phyloP scores from a whole-genome alignment of 2,888 invertebrate genomes.

The Phortica magna region DNA sequence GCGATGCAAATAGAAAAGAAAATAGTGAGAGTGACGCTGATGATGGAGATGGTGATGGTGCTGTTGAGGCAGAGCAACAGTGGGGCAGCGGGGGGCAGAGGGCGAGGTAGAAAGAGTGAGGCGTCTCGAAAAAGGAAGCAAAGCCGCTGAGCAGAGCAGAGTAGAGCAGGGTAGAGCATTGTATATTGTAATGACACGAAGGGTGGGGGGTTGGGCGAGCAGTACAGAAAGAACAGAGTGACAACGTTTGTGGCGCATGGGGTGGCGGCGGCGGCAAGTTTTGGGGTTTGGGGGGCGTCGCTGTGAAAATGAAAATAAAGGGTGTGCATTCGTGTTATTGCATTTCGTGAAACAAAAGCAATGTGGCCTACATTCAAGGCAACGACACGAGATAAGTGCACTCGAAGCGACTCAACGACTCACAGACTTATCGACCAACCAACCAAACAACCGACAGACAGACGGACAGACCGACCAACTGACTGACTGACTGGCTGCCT shows the following conservation, averaged over 20 bases:
- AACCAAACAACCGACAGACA: background rate
- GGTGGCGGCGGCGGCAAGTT: background rate
- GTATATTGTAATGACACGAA: background rate
- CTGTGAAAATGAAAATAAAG: too few species aligned
- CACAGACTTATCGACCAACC: constrained; percentile 34
- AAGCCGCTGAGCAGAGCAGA: too few species aligned
- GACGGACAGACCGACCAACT: background rate
- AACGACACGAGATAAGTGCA: constrained; percentile 69
- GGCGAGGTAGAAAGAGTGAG: too few species aligned
- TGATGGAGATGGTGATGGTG: too few species aligned
- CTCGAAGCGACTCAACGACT: constrained; percentile 21
- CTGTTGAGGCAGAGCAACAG: too few species aligned
- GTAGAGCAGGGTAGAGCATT: background rate
- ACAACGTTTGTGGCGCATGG: background rate
- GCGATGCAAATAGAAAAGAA: too few species aligned
- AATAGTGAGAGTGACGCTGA: too few species aligned
- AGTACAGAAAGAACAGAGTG: background rate
- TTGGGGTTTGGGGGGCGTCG: background rate
- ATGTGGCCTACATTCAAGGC: constrained; percentile 68
- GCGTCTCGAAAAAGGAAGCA: too few species aligned
- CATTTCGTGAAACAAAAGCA: constrained; percentile 28
- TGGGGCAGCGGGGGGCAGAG: too few species aligned
- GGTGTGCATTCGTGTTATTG: background rate
- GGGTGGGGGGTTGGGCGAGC: background rate
- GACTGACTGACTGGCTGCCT: background rate